Evolutionary conservation across 2,888 invertebrate species (phyloP).

Genomic region (Choreutis nemorana): DNA sequence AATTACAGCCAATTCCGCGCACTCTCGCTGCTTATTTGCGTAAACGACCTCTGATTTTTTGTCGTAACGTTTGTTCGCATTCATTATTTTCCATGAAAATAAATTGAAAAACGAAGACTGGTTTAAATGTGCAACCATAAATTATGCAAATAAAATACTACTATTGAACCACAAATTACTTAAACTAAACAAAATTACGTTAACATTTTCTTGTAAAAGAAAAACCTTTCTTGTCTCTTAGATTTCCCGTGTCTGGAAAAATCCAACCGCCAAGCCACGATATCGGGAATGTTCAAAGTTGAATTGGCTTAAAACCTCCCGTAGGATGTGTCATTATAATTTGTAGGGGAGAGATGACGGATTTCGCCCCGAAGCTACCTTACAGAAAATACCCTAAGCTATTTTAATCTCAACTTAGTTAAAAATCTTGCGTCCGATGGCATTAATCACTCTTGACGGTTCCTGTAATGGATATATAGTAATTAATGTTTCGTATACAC

Average conservation of each 20-base stretch:
- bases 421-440: slow-evolving; percentile 63
- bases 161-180: too few species aligned
- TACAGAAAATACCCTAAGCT: slow-evolving; percentile 58
- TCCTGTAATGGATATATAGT: slow-evolving; percentile 54
- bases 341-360: slow-evolving; percentile 60
- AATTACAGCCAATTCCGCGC: slow-evolving; percentile 29
- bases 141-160: too few species aligned
- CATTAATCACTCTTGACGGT: slow-evolving; percentile 63
- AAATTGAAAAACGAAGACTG: too few species aligned
- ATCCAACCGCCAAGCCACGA: slow-evolving; percentile 23
- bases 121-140: too few species aligned
- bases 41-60: slow-evolving; percentile 20
- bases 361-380: slow-evolving; percentile 42
- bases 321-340: slow-evolving; percentile 63
- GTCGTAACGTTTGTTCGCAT: slow-evolving; percentile 4
- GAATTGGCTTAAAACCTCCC: slow-evolving; percentile 61
- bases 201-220: too few species aligned
- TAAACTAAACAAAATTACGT: too few species aligned
- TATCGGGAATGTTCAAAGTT: slow-evolving; percentile 45
- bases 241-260: too few species aligned
- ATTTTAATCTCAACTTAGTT: slow-evolving; percentile 67
- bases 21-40: slow-evolving; percentile 24
- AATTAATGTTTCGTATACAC: slow-evolving; percentile 42
- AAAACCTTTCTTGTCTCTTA: too few species aligned
- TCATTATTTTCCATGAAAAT: too few species aligned